Evolutionary conservation across 92 coral and sea anemone species (phyloP).

Genomic region (Desmophyllum pertusum): DNA sequence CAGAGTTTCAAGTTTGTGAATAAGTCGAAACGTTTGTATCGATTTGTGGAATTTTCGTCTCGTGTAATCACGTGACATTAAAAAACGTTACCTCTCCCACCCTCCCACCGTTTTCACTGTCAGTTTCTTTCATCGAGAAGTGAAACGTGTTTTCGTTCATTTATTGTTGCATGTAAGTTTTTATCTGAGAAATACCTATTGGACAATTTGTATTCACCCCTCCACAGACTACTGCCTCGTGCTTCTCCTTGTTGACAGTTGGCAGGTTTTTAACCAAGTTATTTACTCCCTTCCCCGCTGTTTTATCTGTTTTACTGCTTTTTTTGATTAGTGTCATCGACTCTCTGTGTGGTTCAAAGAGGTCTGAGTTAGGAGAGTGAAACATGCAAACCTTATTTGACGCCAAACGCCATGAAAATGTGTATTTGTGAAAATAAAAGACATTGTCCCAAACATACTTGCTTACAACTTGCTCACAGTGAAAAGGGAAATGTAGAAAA

Average conservation of each 20-base stretch:
- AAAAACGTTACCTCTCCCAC: background rate
- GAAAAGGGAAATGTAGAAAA: too few species aligned
- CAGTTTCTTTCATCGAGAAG: background rate
- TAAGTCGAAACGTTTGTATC: too few species aligned
- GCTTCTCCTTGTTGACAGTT: conserved; percentile 16
- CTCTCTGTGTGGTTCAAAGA: conserved; percentile 31
- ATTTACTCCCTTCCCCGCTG: background rate
- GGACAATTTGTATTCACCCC: conserved; percentile 11
- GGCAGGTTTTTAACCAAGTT: conserved; percentile 20
- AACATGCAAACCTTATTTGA: conserved; percentile 3
- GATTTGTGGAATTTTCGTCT: too few species aligned
- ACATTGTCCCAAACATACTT: too few species aligned
- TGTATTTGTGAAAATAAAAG: background rate
- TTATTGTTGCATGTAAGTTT: background rate
- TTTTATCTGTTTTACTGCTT: background rate
- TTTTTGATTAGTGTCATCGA: conserved; percentile 15
- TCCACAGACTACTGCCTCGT: background rate
- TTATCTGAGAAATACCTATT: conserved; percentile 19
- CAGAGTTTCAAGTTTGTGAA: too few species aligned
- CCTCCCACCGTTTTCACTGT: background rate
- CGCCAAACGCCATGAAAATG: background rate
- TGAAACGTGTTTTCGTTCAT: background rate
- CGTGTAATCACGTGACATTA: background rate
- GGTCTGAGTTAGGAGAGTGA: background rate
- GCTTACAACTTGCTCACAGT: too few species aligned